Base-by-base conservation (phyloP, 2,888 invertebrate species). In the Chaetogeoica ovagalla region DNA sequence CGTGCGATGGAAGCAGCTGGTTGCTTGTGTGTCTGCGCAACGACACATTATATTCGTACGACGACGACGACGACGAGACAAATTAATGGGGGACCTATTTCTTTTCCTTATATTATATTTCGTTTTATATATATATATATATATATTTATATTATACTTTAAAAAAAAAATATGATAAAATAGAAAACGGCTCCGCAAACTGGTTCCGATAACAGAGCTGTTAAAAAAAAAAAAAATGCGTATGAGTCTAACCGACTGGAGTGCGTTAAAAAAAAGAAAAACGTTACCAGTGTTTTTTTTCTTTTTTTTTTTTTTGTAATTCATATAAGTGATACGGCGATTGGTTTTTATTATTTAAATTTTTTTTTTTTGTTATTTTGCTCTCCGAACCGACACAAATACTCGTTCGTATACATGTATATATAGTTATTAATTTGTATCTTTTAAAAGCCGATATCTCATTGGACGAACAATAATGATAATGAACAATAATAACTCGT, bases 11-110 rank as follows among this genome's bases (percentile, higher is more conserved):
- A 70, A 77, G 77, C 77, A 79, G 77, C 77, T 43, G 30, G 77
- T 63, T 79, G 63, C 52, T 65, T 70, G 77, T 79, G 70, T 55
- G 63, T 30, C 30, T 30, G 30, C 1, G 30, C 1, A 30, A 30
- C 30, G 30, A 30, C 30, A 30, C 30, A 30, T 30, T 30, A 30
- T 30, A 30, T 30, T 30, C 30, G 30, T 30, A 30, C 62, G 19
- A 63, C 77, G 77, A 79, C 77, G 55, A 62, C 69, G 62, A 63
- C 52, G 52, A 23, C 77, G 77, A 70, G 77, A 79, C 77, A 57
- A 79, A 79, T 79, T 79, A 79, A 79, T 79, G 77, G 76, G 77
- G 76, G 62, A 43, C 39, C 70, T 79, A 60, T 69, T 60, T 21
- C 60, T 48, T 76, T 43, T 23, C n/a, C 59, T 23, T 48, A 59